Evolutionary conservation across 2,888 invertebrate genomes (phyloP), one percentile per base, ranked within the genome.

Genomic region (Hypselothyrea guttata): DNA sequence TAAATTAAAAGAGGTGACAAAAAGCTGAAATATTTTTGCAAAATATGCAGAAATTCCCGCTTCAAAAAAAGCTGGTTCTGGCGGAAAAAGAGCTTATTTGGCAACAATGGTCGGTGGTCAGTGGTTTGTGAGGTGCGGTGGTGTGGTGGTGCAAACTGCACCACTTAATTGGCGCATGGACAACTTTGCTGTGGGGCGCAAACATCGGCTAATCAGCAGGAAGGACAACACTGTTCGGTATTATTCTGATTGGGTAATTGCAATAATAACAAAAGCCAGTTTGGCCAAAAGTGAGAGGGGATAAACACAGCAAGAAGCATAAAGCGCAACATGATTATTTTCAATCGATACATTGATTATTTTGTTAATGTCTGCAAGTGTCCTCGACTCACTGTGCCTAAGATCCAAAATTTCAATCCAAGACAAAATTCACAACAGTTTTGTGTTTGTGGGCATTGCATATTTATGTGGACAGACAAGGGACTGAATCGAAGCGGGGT

Each of bases 291-390:
- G 31, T 22, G 8, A 9, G 1, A 9, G 4, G 7, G 30, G 4
- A 37, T 8, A 31, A 7, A n/a, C 31, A n/a, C 11, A 45, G 51
- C 30, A 35, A 15, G 1, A 15, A 15, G 37, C n/a, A 8, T 9
- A 18, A 13, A 34, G 22, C 33, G 46, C 48, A 58, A 67, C 5
- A 58, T 65, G 57, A 67, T 72, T 65, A 72, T 47, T 31, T 44
- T 48, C 61, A 79, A 79, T 83, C 76, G 76, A 72, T 78, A 72
- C 28, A 78, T 79, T 70, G 81, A 83, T 79, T 74, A 56, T 48
- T 38, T 44, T 2, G 9, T 31, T 45, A 3, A 8, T 27, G 8
- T 22, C 69, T 65, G 34, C 15, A 41, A 47, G 38, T 40, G 41
- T 53, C 15, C 37, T 64, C 16, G 27, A 27, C 45, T 55, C 11